phyloP scores from a whole-genome alignment of 2,113 vertebrate genomes.

The human region GRCh38 chr5:114449501-114450000 shows the following conservation, averaged over 20 bases:
- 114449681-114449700: background rate
- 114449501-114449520: background rate
- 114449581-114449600: background rate
- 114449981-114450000: background rate
- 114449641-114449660: background rate
- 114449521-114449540: background rate
- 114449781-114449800: background rate
- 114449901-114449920: no score
- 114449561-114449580: background rate
- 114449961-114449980: background rate
- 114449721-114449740: background rate
- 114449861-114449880: background rate
- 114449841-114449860: background rate
- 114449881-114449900: background rate
- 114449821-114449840: background rate
- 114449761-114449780: background rate
- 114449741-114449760: background rate
- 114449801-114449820: background rate
- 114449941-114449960: background rate
- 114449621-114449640: background rate
- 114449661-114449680: background rate
- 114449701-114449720: background rate
- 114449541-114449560: background rate
- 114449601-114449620: background rate
- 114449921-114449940: no score